Evolutionary conservation across 2,113 vertebrate species (phyloP), one percentile per base, ranked within the genome.

Genomic region (Catharus bicknelli): DNA sequence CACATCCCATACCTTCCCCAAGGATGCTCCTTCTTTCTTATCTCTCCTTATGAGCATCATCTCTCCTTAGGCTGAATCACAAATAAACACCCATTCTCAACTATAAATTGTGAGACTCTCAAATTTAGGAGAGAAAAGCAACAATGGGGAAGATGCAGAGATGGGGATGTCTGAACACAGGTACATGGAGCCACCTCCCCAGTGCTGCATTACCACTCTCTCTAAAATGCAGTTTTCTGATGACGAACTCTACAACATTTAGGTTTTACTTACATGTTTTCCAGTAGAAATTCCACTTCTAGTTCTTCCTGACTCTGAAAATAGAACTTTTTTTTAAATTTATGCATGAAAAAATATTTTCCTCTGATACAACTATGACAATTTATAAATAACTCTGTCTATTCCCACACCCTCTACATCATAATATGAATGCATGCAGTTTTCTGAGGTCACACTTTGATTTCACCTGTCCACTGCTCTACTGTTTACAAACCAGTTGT

Each of bases 251-350:
- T 64, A 8, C 13, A 62, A 54, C 9, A 25, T 42, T 88, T 43
- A 53, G 19, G 7, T 30, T 81, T 93, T 92, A 97, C 96, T 97
- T 69, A 97, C 97, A 96, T 83, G 36, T 57, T 59, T 59, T 96
- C 94, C 83, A 96, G 88, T 42, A 93, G 87, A 82, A 97, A 96
- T 82, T 97, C 96, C 79, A 97, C 96, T 85, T 97, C 95, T 40
- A 97, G 76, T 51, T 96, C 72, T 74, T 96, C 95, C 23, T 34
- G 58, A 38, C 53, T 93, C 97, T 97, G 86, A 90, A 95, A 95
- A 86, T 21, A 68, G 90, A 25, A 85, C 17, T 25, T 27, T 23
- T 15, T 53, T 74, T 88, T 43, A 26, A 30, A 76, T 72, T 89
- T 63, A 76, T 7, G 10, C 75, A 88, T 2, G 0, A 59, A 62